These are phyloP conservation scores for Vulpes vulpes DNA, from an alignment of 2,113 vertebrate genomes.

Conservation along the genomic window DNA sequence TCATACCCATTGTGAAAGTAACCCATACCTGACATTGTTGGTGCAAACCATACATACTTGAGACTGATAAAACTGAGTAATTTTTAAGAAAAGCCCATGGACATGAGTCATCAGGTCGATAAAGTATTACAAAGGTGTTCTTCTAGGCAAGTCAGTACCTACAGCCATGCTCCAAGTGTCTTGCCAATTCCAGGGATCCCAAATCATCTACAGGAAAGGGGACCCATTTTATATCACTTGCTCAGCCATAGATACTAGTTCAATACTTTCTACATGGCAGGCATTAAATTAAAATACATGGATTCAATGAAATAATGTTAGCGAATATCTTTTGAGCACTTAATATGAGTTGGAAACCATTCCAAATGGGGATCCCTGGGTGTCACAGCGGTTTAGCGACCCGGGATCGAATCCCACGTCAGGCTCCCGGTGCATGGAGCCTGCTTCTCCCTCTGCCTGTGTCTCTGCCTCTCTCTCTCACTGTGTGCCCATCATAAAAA, in stretches of 20 bases:
- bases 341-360: background rate
- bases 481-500: too few species aligned
- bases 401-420: too few species aligned
- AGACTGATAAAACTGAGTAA: background rate
- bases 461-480: too few species aligned
- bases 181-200: background rate
- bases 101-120: background rate
- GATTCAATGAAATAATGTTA: background rate
- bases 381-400: too few species aligned
- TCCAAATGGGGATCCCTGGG: background rate
- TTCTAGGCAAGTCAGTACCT: background rate
- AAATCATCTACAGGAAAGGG: background rate
- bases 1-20: background rate
- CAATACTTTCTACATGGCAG: background rate
- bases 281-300: background rate
- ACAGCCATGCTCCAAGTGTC: background rate
- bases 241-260: background rate
- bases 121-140: background rate
- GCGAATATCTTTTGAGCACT: background rate
- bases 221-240: rapidly evolving
- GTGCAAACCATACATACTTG: background rate
- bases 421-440: too few species aligned
- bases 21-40: rapidly evolving
- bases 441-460: too few species aligned
- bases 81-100: background rate